A percentile compares a stretch with the other conserved stretches of the same genome.
Evolutionary conservation across 2,888 invertebrate genomes (phyloP).

Genomic region (Vanessa cardui): DNA sequence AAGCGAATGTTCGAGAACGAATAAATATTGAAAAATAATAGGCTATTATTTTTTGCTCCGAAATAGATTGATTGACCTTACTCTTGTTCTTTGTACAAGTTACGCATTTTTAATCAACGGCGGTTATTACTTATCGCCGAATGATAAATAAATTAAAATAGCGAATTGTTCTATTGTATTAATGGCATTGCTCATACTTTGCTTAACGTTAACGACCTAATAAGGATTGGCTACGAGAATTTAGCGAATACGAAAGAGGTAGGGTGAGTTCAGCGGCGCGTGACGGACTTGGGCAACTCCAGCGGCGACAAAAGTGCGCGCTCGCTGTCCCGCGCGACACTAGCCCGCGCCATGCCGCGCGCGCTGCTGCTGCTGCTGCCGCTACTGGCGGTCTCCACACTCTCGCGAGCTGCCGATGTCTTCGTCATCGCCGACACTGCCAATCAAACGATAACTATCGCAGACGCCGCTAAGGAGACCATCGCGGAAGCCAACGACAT

Average conservation of each 20-base stretch:
- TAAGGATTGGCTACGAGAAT: conserved; percentile 32
- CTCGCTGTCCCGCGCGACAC: conserved; percentile 48
- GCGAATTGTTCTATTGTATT: conserved; percentile 12
- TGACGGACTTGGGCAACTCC: conserved; percentile 64
- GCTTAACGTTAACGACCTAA: conserved; percentile 15
- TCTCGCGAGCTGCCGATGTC: conserved; percentile 40
- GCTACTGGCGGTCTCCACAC: conserved; percentile 48
- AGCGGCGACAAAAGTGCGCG: conserved; percentile 69
- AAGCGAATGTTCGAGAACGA: neutral
- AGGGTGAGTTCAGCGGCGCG: conserved; percentile 49
- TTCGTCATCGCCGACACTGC: conserved; percentile 43
- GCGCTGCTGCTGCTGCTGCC: conserved; percentile 52
- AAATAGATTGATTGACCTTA: conserved; percentile 5
- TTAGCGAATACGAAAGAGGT: conserved; percentile 28
- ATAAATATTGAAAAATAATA: neutral
- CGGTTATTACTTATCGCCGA: neutral
- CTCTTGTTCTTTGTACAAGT: neutral
- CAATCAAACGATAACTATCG: conserved; percentile 42
- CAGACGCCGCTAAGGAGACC: conserved; percentile 49
- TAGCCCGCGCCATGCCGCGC: conserved; percentile 67
- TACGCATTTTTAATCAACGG: conserved; percentile 1
- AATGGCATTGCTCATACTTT: conserved; percentile 15
- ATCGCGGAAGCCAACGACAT: conserved; percentile 44
- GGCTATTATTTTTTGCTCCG: neutral
- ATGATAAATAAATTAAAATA: neutral